These are phyloP conservation scores for Erebia epiphron DNA, from an alignment of 2,888 invertebrate genomes.

Conservation along the genomic window DNA sequence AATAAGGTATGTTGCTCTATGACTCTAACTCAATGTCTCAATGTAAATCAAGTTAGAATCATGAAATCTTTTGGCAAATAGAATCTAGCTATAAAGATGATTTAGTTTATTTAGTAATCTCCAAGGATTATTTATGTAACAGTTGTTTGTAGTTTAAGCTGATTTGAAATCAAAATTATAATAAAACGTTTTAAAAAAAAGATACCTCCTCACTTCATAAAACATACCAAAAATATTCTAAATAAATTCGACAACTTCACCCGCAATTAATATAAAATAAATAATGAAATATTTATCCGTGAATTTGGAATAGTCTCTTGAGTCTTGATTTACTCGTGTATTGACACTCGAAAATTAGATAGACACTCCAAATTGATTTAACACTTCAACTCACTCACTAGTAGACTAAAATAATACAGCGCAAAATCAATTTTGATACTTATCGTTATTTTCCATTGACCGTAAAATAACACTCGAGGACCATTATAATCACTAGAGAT, in stretches of 20 bases:
- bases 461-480: background rate
- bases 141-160: background rate
- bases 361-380: background rate
- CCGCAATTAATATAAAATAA: background rate
- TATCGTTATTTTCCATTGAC: background rate
- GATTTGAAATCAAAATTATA: background rate
- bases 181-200: too few relatives aligned
- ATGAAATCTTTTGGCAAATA: background rate
- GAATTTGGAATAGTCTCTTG: background rate
- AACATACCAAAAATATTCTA: background rate
- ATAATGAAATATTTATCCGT: background rate
- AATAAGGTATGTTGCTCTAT: too few relatives aligned
- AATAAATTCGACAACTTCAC: too few relatives aligned
- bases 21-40: background rate
- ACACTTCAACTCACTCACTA: background rate
- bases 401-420: constrained; percentile 4
- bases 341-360: too few relatives aligned
- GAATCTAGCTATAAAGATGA: background rate
- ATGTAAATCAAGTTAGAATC: background rate
- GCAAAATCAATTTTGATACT: constrained; percentile 6
- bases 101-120: background rate
- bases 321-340: too few relatives aligned
- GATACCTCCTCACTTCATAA: background rate
- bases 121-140: background rate
- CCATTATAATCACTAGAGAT: too few relatives aligned